Evolutionary conservation across 2,888 invertebrate genomes (phyloP).

Genomic region (Dicranocentrus wangi): DNA sequence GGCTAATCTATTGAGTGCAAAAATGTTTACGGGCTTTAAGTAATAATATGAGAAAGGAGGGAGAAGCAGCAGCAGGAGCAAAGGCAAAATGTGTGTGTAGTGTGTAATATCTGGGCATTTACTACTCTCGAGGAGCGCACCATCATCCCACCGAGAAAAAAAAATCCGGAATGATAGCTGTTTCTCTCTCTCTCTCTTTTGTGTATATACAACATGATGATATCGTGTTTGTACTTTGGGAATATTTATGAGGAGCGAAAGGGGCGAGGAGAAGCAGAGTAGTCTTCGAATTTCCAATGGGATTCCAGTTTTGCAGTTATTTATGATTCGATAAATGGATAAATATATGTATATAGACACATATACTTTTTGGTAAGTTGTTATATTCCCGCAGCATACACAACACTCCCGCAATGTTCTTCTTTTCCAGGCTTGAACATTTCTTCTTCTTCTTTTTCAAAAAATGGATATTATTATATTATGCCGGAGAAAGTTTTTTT

Average conservation of each 20-base stretch:
- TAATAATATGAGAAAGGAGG: slow-evolving; percentile 15
- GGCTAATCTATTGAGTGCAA: slow-evolving; percentile 47
- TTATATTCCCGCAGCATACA: too few relatives aligned
- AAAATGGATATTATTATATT: too few relatives aligned
- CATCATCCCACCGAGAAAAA: slow-evolving; percentile 8
- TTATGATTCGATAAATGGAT: too few relatives aligned
- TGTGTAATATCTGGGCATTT: too few relatives aligned
- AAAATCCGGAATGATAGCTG: slow-evolving; percentile 10
- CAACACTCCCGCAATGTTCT: too few relatives aligned
- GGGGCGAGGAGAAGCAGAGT: neutral
- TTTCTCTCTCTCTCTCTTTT: neutral
- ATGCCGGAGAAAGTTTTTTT: too few relatives aligned
- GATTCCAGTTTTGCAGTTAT: too few relatives aligned
- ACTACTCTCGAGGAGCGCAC: neutral
- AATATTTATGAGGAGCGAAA: slow-evolving; percentile 11
- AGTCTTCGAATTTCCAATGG: neutral
- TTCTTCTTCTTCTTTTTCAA: too few relatives aligned
- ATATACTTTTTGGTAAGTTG: too few relatives aligned
- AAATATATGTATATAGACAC: too few relatives aligned
- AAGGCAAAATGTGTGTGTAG: neutral
- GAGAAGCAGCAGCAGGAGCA: too few relatives aligned
- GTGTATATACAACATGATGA: neutral
- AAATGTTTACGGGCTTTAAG: slow-evolving; percentile 40
- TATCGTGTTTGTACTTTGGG: neutral
- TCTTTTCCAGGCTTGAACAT: too few relatives aligned